These are phyloP conservation scores for Bufotes viridis DNA, from an alignment of 2,797 vertebrate genomes.

Conservation along the genomic window DNA sequence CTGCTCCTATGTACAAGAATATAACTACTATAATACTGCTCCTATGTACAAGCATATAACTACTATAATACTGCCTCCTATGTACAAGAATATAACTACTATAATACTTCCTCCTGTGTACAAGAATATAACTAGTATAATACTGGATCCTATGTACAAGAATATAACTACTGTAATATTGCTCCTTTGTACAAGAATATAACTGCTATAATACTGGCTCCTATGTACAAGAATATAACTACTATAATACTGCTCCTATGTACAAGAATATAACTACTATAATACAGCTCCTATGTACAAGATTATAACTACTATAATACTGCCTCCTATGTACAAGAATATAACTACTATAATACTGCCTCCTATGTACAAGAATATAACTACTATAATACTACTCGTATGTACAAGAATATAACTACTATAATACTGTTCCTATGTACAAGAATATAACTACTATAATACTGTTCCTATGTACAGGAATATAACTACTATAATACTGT, in stretches of 20 bases:
- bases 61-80: no score
- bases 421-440: neutral
- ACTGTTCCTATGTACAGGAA: neutral
- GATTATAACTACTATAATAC: no score
- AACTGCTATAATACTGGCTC: neutral
- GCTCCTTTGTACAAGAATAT: conserved; percentile 1
- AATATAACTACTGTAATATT: neutral
- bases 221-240: conserved; percentile 2
- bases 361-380: no score
- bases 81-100: neutral
- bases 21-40: no score
- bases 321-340: no score
- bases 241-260: neutral
- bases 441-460: conserved; percentile 10
- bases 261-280: no score
- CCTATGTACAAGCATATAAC: no score
- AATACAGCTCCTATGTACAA: no score
- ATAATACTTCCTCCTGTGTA: neutral
- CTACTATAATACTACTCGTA: no score
- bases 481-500: conserved; percentile 7
- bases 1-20: no score
- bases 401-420: no score
- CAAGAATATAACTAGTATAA: neutral
- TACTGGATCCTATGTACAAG: neutral
- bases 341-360: no score